Base-by-base conservation (phyloP, 2,888 invertebrate species). In the Cheilosia soror region DNA sequence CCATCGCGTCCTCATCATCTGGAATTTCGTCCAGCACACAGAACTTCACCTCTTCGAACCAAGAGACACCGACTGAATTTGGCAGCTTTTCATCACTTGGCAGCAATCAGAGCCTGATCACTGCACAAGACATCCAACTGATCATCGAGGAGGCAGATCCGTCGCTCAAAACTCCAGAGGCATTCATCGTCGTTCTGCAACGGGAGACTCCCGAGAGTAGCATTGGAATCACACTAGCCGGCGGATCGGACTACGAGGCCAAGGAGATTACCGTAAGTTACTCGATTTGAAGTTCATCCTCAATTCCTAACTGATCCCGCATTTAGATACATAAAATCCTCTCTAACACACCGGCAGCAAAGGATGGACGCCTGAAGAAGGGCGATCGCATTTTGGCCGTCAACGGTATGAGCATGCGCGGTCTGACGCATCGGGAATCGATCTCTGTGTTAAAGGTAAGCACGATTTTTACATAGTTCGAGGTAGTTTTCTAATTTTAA, bases 331-430 rank as follows among this genome's bases (percentile, higher is more conserved):
- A 98, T 92, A 96, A 97, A 92, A 96, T 98, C 68, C 93, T 97
- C 88, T 94, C 95, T 77, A 97, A 97, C 88, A 97, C 97, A 89
- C 95, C 97, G 66, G 98, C 98, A 51, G 96, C 97, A 89, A 95
- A 95, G 89, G 97, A 98, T 90, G 98, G 98, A 5, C 93, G 96
- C 68, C 93, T 98, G 60, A 96, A 96, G 91, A 95, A 96, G 90
- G 98, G 98, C 15, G 97, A 97, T 90, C 95, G 97, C 91, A 95
- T 98, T 87, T 93, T 97, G 88, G 97, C 97, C 88, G 97, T 98
- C 88, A 98, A 98, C 91, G 97, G 97, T 53, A 94, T 95, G 90
- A 94, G 94, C 89, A 96, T 98, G 93, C 93, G 95, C 87, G 97
- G 96, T 62, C 93, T 98, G 79, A 97, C 97, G 44, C 98, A 98